Evolutionary conservation across 2,888 invertebrate species (phyloP).

Genomic region (Drosophila sordidula): DNA sequence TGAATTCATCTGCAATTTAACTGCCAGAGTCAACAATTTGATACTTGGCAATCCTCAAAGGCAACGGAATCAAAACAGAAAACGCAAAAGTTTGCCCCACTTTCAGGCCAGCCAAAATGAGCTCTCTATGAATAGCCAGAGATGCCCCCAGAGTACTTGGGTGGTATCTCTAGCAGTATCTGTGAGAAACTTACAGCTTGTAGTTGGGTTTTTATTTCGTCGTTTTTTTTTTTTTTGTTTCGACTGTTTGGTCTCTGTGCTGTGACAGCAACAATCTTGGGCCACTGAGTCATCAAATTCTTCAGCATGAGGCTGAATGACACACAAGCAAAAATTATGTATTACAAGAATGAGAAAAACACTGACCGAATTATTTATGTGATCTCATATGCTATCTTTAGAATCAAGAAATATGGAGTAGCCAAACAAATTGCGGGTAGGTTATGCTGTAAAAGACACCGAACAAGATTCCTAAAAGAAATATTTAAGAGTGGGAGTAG

Average conservation of each 20-base stretch:
- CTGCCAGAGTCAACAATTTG: constrained; percentile 47
- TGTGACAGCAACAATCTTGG: constrained; percentile 21
- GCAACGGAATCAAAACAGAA: constrained; percentile 46
- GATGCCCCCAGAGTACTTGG: constrained; percentile 1
- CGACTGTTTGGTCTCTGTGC: background rate
- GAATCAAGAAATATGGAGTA: constrained; percentile 24
- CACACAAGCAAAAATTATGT: constrained; percentile 42
- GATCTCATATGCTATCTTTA: constrained; percentile 19
- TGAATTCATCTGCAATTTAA: constrained; percentile 47
- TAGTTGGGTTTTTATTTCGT: background rate
- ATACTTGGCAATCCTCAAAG: constrained; percentile 20
- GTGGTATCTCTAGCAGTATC: constrained; percentile 18
- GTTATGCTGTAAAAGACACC: background rate
- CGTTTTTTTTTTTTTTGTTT: constrained; percentile 11
- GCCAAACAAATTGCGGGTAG: background rate
- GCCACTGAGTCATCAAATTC: constrained; percentile 69
- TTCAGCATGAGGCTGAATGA: constrained; percentile 41
- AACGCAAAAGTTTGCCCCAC: constrained; percentile 68
- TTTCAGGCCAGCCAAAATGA: constrained; percentile 27
- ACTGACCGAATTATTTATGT: constrained; percentile 14
- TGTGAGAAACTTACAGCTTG: constrained; percentile 8
- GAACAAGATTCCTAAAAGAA: background rate
- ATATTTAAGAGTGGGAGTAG: too few relatives aligned
- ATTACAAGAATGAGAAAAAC: constrained; percentile 40
- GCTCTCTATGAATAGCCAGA: too few relatives aligned